These are phyloP conservation scores for Panurus biarmicus DNA, from an alignment of 2,113 vertebrate species.

Conservation along the genomic window DNA sequence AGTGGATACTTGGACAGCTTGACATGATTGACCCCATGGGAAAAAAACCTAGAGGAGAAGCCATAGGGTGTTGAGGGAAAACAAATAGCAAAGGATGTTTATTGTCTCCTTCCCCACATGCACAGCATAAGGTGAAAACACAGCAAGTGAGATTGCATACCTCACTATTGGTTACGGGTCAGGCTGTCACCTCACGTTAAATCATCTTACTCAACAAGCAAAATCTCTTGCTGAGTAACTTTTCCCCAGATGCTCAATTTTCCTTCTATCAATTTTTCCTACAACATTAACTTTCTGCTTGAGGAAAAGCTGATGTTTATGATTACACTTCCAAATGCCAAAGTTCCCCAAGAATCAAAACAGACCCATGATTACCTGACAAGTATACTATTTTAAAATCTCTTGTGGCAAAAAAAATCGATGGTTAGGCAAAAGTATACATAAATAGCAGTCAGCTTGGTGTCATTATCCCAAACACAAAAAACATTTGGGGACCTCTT, in stretches of 20 bases:
- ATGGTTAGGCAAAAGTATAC: neutral
- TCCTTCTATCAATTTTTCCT: neutral
- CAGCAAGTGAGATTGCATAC: neutral
- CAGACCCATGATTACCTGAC: neutral
- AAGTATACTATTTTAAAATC: neutral
- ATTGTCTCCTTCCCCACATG: neutral
- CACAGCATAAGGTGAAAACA: neutral
- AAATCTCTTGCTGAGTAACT: neutral
- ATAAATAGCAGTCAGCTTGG: neutral
- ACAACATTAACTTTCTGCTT: neutral
- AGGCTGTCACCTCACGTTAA: neutral
- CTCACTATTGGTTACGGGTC: neutral
- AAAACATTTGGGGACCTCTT: conserved; percentile 27
- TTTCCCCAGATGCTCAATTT: neutral
- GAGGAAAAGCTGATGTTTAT: neutral
- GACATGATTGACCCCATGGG: neutral
- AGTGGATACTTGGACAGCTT: neutral
- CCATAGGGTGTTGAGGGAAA: neutral
- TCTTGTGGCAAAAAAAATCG: neutral
- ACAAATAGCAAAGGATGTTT: neutral
- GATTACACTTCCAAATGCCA: neutral
- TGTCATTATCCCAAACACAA: neutral
- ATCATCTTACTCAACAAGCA: neutral
- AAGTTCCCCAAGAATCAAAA: neutral
- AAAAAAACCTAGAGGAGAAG: neutral